These are phyloP conservation scores for Notoglanidium macrostoma DNA, from an alignment of 2,797 vertebrate species.

Conservation along the genomic window DNA sequence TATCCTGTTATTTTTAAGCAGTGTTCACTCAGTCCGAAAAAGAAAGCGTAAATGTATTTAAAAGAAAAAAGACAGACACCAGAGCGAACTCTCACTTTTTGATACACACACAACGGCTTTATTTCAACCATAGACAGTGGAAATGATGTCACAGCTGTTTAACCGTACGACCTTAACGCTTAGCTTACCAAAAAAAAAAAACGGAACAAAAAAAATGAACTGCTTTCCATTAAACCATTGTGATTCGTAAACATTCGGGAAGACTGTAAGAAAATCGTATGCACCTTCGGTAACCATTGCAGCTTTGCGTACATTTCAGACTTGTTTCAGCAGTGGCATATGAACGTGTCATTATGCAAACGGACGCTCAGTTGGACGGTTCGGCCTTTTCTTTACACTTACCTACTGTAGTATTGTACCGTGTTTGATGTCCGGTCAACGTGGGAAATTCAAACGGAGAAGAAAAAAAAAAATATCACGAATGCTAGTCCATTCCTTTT, in stretches of 20 bases:
- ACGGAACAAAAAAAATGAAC: background rate
- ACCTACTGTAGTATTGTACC: constrained; percentile 84
- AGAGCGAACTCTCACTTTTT: background rate
- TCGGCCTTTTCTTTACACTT: constrained; percentile 77
- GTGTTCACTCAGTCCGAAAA: constrained; percentile 6
- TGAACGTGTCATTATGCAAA: constrained; percentile 78
- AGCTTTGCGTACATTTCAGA: constrained; percentile 18
- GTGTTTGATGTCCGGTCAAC: constrained; percentile 81
- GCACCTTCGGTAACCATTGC: constrained; percentile 35
- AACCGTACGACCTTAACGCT: constrained; percentile 50
- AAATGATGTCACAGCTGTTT: constrained; percentile 40
- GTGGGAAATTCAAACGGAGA: constrained; percentile 74
- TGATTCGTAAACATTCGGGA: constrained; percentile 11
- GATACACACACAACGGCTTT: background rate
- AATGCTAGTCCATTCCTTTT: constrained; percentile 71
- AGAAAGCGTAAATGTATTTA: background rate
- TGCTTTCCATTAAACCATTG: constrained; percentile 7
- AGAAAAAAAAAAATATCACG: constrained; percentile 35
- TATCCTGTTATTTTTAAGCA: background rate
- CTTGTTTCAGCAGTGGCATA: constrained; percentile 31
- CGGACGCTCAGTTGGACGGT: constrained; percentile 74
- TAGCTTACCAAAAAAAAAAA: constrained; percentile 42
- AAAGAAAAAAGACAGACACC: background rate
- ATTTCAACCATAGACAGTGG: constrained; percentile 25
- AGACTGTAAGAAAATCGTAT: constrained; percentile 15